phyloP scores from a whole-genome alignment of 2,888 invertebrate genomes.

The Amaurobius ferox region DNA sequence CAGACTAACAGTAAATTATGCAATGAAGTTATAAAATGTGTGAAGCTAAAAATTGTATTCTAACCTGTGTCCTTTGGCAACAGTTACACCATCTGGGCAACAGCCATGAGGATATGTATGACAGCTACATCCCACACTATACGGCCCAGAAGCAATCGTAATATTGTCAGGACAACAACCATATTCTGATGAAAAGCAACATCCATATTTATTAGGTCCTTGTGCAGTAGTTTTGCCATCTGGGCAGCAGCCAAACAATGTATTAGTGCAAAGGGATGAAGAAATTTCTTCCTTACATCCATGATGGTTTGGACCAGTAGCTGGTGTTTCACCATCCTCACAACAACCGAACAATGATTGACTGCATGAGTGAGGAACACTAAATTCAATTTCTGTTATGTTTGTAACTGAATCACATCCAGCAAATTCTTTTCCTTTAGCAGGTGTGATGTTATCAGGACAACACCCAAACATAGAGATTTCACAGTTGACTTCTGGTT shows the following conservation, averaged over 20 bases:
- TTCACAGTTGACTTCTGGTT: constrained; percentile 73
- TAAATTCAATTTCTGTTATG: constrained; percentile 79
- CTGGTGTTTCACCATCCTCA: constrained; percentile 87
- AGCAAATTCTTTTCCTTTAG: constrained; percentile 74
- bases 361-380: not conserved
- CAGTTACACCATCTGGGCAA: constrained; percentile 88
- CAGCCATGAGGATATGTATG: constrained; percentile 82
- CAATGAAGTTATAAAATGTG: too few relatives aligned
- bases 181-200: constrained; percentile 69
- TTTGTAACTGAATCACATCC: constrained; percentile 78
- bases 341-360: constrained; percentile 82
- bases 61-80: constrained; percentile 86
- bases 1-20: too few relatives aligned
- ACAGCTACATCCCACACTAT: constrained; percentile 80
- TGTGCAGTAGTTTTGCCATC: constrained; percentile 80
- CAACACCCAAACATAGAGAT: constrained; percentile 85
- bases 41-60: too few relatives aligned
- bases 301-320: constrained; percentile 82
- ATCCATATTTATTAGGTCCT: constrained; percentile 78
- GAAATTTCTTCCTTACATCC: constrained; percentile 82
- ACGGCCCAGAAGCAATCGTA: constrained; percentile 81
- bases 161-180: constrained; percentile 41
- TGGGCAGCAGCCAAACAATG: constrained; percentile 79
- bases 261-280: constrained; percentile 76
- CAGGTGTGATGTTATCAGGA: constrained; percentile 83